Conservation (phyloP, 2,797 vertebrate species). For the Epinephelus coioides region DNA sequence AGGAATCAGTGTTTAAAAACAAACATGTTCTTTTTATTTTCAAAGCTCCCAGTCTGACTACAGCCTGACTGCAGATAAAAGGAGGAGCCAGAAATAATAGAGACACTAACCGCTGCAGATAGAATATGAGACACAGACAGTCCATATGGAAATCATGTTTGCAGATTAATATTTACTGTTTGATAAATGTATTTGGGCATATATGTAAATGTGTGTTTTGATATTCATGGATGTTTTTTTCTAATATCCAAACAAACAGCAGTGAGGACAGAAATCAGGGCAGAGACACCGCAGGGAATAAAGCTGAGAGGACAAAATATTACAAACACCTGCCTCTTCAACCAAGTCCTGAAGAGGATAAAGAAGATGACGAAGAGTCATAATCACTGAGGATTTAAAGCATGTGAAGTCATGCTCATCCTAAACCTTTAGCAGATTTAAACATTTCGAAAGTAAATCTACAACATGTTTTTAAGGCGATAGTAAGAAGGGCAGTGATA, state of each 20-base stretch:
- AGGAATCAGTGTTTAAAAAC: background rate
- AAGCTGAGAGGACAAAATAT: conserved; percentile 5
- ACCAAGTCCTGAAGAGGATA: background rate
- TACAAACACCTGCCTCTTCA: conserved; percentile 10
- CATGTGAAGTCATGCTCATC: background rate
- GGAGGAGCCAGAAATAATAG: background rate
- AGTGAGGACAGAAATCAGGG: background rate
- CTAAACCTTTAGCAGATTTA: background rate
- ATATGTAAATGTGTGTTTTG: conserved; percentile 17
- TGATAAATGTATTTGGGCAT: conserved; percentile 2
- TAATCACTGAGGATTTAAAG: background rate
- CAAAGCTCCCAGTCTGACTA: background rate
- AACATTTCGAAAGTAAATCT: background rate
- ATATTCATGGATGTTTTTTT: conserved; percentile 11
- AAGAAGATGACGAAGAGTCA: background rate
- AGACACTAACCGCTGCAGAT: too few species aligned
- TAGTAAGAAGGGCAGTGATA: background rate
- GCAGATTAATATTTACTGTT: conserved; percentile 27
- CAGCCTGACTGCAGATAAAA: conserved; percentile 1
- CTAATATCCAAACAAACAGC: conserved; percentile 12
- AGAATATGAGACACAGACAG: background rate
- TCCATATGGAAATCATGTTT: conserved; percentile 9
- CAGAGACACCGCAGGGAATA: conserved; percentile 12
- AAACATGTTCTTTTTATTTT: conserved; percentile 4
- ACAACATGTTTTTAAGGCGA: background rate